Evolutionary conservation across 2,888 invertebrate species (phyloP).

Genomic region (Heliconius ismenius): DNA sequence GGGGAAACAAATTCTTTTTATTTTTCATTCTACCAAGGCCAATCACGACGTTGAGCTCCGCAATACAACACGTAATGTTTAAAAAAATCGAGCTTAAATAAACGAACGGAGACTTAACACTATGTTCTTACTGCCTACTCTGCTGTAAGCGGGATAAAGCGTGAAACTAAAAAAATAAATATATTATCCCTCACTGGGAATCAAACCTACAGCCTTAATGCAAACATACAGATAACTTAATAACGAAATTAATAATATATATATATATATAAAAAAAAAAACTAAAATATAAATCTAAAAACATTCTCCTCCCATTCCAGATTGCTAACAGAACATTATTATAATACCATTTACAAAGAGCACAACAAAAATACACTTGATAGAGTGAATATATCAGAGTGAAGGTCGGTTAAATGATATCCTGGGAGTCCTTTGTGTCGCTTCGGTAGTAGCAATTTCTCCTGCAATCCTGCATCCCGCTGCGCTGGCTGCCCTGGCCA

Average conservation of each 20-base stretch:
- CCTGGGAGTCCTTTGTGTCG: constrained; percentile 37
- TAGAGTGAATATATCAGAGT: constrained; percentile 1
- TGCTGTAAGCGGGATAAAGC: background rate
- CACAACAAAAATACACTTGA: too few relatives aligned
- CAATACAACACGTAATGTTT: too few relatives aligned
- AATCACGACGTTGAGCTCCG: background rate
- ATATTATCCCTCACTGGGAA: background rate
- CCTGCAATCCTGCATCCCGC: constrained; percentile 51
- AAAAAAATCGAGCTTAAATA: too few relatives aligned
- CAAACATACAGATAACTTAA: background rate
- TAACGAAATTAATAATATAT: background rate
- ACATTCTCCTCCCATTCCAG: too few relatives aligned
- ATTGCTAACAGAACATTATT: background rate
- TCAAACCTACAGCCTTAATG: too few relatives aligned
- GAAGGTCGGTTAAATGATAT: constrained; percentile 43
- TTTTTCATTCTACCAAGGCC: background rate
- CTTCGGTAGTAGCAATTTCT: constrained; percentile 49
- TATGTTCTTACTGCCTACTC: background rate
- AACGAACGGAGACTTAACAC: background rate
- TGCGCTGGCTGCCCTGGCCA: constrained; percentile 45
- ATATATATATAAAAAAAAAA: background rate
- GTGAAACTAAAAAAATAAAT: background rate
- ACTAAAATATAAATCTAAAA: background rate
- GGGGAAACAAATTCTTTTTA: too few relatives aligned
- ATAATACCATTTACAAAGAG: constrained; percentile 1